These are phyloP conservation scores for Pelusios castaneus DNA, from an alignment of 2,113 vertebrate genomes.

Conservation along the genomic window DNA sequence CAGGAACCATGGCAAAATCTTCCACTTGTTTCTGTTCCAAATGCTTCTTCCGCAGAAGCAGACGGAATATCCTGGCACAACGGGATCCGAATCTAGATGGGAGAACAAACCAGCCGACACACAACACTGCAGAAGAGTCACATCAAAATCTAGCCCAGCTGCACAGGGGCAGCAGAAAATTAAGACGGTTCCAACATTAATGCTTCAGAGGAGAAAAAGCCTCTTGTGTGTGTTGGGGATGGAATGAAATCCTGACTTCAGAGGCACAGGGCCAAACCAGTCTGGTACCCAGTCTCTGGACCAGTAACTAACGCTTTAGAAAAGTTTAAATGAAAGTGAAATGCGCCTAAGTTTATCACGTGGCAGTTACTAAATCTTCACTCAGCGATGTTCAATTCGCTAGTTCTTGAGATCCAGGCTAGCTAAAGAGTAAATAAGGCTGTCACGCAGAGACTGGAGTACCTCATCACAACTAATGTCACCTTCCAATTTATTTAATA, in stretches of 20 bases:
- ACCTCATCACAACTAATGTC: background rate
- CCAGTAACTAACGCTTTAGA: background rate
- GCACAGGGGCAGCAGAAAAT: background rate
- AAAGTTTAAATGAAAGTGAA: background rate
- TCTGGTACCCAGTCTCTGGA: background rate
- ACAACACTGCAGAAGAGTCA: background rate
- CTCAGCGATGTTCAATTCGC: background rate
- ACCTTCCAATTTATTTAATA: background rate
- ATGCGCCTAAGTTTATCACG: background rate
- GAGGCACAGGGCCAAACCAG: background rate
- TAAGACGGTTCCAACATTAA: background rate
- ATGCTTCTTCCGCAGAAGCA: constrained; percentile 89
- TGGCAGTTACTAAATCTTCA: background rate
- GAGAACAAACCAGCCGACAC: background rate
- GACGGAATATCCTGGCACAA: constrained; percentile 90
- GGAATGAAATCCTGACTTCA: background rate
- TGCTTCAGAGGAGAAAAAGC: background rate
- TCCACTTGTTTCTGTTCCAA: constrained; percentile 98
- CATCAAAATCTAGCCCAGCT: background rate
- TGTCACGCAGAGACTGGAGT: background rate
- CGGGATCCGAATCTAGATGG: constrained; percentile 90
- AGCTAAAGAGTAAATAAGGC: background rate
- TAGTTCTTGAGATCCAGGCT: background rate
- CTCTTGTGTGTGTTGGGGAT: background rate
- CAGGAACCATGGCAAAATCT: constrained; percentile 98